phyloP scores from a whole-genome alignment of 2,797 vertebrate genomes.

The Propithecus perrieri region DNA sequence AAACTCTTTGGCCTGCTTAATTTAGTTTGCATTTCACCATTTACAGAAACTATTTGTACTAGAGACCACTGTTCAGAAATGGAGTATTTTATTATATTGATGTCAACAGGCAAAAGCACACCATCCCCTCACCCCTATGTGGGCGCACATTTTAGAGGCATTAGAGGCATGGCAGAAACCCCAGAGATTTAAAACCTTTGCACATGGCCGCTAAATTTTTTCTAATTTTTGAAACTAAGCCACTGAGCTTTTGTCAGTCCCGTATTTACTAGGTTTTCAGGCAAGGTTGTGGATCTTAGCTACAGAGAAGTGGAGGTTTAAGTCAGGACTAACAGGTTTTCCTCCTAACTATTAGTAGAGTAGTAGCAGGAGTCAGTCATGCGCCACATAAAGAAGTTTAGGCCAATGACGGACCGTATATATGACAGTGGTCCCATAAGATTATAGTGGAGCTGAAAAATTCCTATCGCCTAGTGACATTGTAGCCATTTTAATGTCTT shows the following conservation, averaged over 20 bases:
- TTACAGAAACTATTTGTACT: background rate
- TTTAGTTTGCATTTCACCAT: background rate
- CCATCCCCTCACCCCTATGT: background rate
- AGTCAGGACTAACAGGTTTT: background rate
- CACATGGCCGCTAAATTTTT: background rate
- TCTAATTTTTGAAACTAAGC: background rate
- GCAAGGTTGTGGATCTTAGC: background rate
- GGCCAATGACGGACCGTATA: too few relatives aligned
- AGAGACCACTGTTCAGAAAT: background rate
- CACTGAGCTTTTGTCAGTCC: background rate
- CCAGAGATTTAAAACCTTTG: background rate
- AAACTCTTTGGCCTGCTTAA: constrained; percentile 30
- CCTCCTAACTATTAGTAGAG: background rate
- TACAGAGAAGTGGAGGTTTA: background rate
- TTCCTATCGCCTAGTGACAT: background rate
- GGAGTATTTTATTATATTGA: background rate
- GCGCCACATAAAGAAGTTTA: background rate
- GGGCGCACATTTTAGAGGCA: background rate
- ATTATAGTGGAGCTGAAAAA: background rate
- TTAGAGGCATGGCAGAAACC: background rate
- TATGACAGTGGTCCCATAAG: too few relatives aligned
- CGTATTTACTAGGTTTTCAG: background rate
- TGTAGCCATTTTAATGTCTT: background rate
- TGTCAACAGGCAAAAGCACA: background rate
- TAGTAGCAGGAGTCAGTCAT: background rate